phyloP scores from a whole-genome alignment of 1,140 invertebrate species.

The Rhyzopertha dominica region DNA sequence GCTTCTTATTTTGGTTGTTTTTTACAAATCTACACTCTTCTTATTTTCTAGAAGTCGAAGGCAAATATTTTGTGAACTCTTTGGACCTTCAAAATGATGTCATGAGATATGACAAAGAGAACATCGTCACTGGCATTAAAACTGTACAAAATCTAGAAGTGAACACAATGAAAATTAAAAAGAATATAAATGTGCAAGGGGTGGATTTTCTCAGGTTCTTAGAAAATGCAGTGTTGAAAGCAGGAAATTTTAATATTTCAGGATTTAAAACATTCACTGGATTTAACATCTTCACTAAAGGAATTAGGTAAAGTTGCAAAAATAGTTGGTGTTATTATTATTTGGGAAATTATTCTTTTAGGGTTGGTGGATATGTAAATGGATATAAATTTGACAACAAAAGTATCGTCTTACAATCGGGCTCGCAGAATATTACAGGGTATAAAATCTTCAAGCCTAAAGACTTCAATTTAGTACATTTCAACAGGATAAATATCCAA shows the following conservation, averaged over 20 bases:
- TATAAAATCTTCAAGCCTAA: conserved; percentile 26
- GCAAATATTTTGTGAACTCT: conserved; percentile 41
- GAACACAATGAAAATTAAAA: conserved; percentile 30
- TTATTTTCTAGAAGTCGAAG: conserved; percentile 28
- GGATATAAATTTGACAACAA: conserved; percentile 25
- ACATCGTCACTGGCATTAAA: conserved; percentile 43
- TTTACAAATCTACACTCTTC: conserved; percentile 1
- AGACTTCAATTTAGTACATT: conserved; percentile 12
- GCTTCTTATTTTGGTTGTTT: conserved; percentile 1
- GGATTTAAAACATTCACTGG: conserved; percentile 29
- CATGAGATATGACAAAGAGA: conserved; percentile 37
- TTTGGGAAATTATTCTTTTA: conserved; percentile 1
- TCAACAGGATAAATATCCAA: conserved; percentile 34
- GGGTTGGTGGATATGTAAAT: conserved; percentile 13
- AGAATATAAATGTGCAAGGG: conserved; percentile 39
- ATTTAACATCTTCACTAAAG: too few species aligned
- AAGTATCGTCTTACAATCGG: conserved; percentile 30
- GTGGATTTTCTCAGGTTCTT: conserved; percentile 46
- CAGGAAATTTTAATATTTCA: conserved; percentile 22
- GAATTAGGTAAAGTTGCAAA: conserved; percentile 21
- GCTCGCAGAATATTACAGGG: conserved; percentile 32
- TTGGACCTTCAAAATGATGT: conserved; percentile 46
- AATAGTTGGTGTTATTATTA: conserved; percentile 25
- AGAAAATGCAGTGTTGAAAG: conserved; percentile 35
- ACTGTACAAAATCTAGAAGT: conserved; percentile 31